These are phyloP conservation scores for Lutraria rhynchaena DNA, from an alignment of 1,140 invertebrate species.

Conservation along the genomic window DNA sequence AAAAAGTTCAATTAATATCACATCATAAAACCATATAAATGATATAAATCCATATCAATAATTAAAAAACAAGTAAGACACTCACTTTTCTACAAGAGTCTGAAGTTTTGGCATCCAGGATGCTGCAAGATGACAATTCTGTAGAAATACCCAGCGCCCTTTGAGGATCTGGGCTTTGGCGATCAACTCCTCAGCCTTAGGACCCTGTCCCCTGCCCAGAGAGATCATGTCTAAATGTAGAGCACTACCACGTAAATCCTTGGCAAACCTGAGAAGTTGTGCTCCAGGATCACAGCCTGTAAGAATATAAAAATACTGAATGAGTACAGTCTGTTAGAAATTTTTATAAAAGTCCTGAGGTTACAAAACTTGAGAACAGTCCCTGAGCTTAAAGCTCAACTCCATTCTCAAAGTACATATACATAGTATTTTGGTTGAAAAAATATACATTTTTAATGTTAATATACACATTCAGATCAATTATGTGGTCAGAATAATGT, in stretches of 20 bases:
- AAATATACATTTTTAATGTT: too few relatives aligned
- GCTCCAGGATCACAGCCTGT: slow-evolving; percentile 80
- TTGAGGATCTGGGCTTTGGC: slow-evolving; percentile 81
- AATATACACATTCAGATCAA: too few relatives aligned
- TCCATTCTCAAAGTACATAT: too few relatives aligned
- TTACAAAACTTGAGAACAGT: not conserved
- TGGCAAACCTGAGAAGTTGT: slow-evolving; percentile 80
- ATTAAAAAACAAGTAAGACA: too few relatives aligned
- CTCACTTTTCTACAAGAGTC: slow-evolving; percentile 79
- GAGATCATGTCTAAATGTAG: slow-evolving; percentile 82
- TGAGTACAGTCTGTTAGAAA: not conserved
- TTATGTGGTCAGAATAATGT: too few relatives aligned
- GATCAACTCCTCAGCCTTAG: slow-evolving; percentile 81
- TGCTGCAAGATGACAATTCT: slow-evolving; percentile 81
- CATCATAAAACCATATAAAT: too few relatives aligned
- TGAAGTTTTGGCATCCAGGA: slow-evolving; percentile 82
- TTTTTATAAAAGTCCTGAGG: not conserved
- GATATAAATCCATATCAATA: too few relatives aligned
- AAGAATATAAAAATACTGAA: not conserved
- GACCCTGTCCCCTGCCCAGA: slow-evolving; percentile 81
- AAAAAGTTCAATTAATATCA: too few relatives aligned
- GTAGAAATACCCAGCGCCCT: slow-evolving; percentile 86
- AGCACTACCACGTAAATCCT: slow-evolving; percentile 78
- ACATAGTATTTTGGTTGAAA: too few relatives aligned
- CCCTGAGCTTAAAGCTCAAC: too few relatives aligned